Evolutionary conservation across 2,113 vertebrate genomes (phyloP).

Genomic region (Galbula dea): DNA sequence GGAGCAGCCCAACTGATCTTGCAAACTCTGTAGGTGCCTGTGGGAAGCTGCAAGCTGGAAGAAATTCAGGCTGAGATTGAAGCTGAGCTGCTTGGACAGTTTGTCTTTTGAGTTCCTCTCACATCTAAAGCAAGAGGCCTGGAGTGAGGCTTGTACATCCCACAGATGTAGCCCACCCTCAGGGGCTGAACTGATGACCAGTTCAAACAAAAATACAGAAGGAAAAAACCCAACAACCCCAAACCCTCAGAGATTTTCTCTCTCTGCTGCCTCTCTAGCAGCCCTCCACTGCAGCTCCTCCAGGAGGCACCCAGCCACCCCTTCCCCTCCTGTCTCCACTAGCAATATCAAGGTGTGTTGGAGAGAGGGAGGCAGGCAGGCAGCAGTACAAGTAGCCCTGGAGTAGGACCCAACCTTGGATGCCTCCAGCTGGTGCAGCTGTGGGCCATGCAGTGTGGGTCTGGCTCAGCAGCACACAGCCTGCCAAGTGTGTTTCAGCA

Average conservation of each 20-base stretch:
- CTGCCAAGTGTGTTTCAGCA: not conserved
- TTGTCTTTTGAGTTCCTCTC: not conserved
- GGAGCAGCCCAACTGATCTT: not conserved
- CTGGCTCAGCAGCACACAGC: not conserved
- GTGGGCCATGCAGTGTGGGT: fast-evolving
- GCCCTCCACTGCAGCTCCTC: not conserved
- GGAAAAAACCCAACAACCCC: no score
- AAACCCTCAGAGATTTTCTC: not conserved
- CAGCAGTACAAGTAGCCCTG: fast-evolving
- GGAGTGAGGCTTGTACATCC: not conserved
- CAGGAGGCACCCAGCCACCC: not conserved
- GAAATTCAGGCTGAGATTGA: not conserved
- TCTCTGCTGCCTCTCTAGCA: not conserved
- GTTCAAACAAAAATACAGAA: not conserved
- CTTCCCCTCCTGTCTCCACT: not conserved
- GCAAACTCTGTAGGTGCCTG: not conserved
- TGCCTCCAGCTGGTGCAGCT: not conserved
- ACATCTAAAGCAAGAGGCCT: not conserved
- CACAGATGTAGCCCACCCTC: not conserved
- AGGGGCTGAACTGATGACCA: not conserved
- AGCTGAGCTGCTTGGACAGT: not conserved
- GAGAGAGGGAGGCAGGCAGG: fast-evolving
- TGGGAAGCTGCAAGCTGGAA: not conserved
- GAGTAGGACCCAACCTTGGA: fast-evolving
- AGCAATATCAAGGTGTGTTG: fast-evolving